phyloP scores from a whole-genome alignment of 1,140 invertebrate species.

The Hylyphantes graminicola region DNA sequence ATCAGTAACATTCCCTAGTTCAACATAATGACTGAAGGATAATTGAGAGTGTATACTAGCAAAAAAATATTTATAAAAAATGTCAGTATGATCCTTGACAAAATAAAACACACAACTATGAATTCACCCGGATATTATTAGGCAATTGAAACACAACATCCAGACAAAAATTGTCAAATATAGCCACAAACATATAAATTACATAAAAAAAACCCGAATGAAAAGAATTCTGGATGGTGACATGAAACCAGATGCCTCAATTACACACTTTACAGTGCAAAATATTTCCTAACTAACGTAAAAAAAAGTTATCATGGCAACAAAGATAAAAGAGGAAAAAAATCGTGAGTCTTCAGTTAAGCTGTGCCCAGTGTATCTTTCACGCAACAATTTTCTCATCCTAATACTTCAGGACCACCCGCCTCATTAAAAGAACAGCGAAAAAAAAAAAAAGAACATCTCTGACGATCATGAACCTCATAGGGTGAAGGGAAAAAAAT shows the following conservation, averaged over 20 bases:
- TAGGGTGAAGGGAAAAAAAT: conserved; percentile 3
- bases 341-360: not conserved
- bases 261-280: not conserved
- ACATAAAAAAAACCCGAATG: not conserved
- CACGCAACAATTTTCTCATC: conserved; percentile 30
- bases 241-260: not conserved
- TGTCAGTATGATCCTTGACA: no score
- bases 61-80: no score
- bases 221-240: no score
- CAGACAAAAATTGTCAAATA: not conserved
- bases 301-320: conserved; percentile 4
- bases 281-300: not conserved
- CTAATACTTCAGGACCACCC: conserved; percentile 39
- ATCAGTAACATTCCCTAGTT: no score
- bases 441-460: conserved; percentile 21
- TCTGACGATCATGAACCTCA: not conserved
- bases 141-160: no score
- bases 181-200: not conserved
- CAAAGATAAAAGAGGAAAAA: not conserved
- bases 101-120: no score
- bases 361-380: conserved; percentile 1
- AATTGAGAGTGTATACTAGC: no score
- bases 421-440: conserved; percentile 22
- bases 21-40: no score
- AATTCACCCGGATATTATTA: no score